These are phyloP conservation scores for Gymnopithys bicolor DNA, from an alignment of 2,797 vertebrate genomes.

Conservation along the genomic window DNA sequence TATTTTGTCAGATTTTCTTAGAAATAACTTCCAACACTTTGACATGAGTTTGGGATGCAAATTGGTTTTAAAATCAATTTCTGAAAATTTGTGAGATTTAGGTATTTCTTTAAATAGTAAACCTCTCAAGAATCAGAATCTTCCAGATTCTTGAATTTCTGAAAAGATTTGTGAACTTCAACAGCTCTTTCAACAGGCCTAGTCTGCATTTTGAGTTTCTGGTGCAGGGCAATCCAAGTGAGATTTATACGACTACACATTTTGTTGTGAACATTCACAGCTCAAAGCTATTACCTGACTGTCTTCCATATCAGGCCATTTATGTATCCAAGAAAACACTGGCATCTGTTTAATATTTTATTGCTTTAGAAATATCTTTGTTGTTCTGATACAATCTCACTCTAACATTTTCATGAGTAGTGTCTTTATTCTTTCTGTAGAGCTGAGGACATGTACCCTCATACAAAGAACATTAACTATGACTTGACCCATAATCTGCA, in stretches of 20 bases:
- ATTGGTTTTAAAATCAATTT: not conserved
- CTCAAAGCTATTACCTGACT: constrained; percentile 47
- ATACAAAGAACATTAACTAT: not conserved
- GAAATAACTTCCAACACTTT: not conserved
- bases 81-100: not conserved
- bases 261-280: constrained; percentile 44
- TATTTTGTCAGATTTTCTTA: not conserved
- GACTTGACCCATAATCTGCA: not conserved
- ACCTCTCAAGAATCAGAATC: not conserved
- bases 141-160: not conserved
- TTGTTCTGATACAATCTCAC: constrained; percentile 1
- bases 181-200: not conserved
- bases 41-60: not conserved
- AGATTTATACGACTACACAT: constrained; percentile 44
- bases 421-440: constrained; percentile 2
- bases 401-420: constrained; percentile 13
- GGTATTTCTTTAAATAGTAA: not conserved
- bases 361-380: constrained; percentile 56
- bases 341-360: constrained; percentile 62
- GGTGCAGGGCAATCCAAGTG: constrained; percentile 1
- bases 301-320: constrained; percentile 48
- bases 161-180: constrained; percentile 24
- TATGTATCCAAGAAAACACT: constrained; percentile 48
- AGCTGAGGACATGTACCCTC: not conserved
- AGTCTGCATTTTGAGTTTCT: constrained; percentile 34